Evolutionary conservation across 2,888 invertebrate genomes (phyloP).

Genomic region (Noctua janthina): DNA sequence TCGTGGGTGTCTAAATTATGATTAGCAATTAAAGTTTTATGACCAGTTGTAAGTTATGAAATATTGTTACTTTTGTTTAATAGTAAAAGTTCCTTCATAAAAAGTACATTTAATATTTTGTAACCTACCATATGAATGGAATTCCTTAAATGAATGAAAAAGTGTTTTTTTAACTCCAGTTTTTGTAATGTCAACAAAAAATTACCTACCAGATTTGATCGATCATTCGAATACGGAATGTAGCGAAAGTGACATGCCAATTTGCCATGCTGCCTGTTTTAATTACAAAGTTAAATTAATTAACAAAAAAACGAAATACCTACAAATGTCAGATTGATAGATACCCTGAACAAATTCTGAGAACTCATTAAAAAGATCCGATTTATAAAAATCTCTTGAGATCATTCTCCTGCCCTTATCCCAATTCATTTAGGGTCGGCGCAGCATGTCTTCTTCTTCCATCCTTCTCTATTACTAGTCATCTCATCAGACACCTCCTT

Average conservation of each 20-base stretch:
- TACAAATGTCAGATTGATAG: not conserved
- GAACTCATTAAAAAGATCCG: conserved; percentile 12
- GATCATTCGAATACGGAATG: conserved; percentile 5
- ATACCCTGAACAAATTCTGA: not conserved
- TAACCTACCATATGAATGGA: not conserved
- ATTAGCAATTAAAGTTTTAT: conserved; percentile 55
- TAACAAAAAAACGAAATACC: not conserved
- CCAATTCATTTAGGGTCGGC: no score
- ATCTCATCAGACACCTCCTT: no score
- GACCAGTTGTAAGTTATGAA: conserved; percentile 30
- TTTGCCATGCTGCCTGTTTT: conserved; percentile 13
- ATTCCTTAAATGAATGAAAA: conserved; percentile 20
- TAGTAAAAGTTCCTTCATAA: not conserved
- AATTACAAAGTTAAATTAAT: not conserved
- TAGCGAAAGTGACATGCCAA: conserved; percentile 42
- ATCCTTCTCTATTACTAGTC: no score
- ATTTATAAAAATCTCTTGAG: not conserved
- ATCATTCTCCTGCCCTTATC: not conserved
- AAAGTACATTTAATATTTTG: conserved; percentile 10
- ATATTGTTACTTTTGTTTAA: conserved; percentile 36
- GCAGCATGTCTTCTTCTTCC: no score
- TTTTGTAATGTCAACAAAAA: not conserved
- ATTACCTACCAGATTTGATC: not conserved
- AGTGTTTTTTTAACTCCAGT: not conserved
- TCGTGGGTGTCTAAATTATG: conserved; percentile 59